phyloP scores from a whole-genome alignment of 2,113 vertebrate species.

The Henicopernis longicauda region DNA sequence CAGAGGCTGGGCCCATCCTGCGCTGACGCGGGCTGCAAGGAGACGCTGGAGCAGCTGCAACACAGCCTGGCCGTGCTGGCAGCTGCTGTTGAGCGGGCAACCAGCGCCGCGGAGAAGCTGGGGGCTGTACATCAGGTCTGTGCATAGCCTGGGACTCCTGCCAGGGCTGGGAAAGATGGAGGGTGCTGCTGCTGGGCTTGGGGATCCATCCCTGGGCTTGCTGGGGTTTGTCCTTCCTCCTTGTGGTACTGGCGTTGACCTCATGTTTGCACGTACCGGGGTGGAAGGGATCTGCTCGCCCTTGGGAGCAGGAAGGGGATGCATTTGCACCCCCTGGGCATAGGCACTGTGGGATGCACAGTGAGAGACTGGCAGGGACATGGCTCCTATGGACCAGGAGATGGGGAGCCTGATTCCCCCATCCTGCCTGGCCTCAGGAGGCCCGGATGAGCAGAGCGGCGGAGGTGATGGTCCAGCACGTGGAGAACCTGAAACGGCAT shows the following conservation, averaged over 20 bases:
- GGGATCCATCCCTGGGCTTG: not conserved
- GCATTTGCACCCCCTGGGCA: not conserved
- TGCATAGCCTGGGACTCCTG: too few species aligned
- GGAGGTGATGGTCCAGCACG: conserved; percentile 84
- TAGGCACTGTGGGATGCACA: not conserved
- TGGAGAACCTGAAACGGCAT: conserved; percentile 79
- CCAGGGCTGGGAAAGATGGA: not conserved
- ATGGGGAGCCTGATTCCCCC: not conserved
- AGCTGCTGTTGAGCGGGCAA: conserved; percentile 70
- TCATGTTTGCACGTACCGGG: accelerated
- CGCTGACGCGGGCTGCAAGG: conserved; percentile 58
- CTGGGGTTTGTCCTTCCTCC: not conserved
- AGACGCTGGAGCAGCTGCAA: conserved; percentile 75
- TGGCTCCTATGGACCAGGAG: not conserved
- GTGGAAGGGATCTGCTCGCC: not conserved
- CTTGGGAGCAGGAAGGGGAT: not conserved
- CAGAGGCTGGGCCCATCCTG: conserved; percentile 76
- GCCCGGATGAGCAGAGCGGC: conserved; percentile 78
- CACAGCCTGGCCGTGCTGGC: conserved; percentile 74
- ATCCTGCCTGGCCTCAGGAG: conserved; percentile 62
- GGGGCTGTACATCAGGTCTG: conserved; percentile 84
- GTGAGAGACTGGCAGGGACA: not conserved
- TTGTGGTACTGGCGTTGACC: accelerated
- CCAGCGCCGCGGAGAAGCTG: conserved; percentile 76
- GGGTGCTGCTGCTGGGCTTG: not conserved